Evolutionary conservation across 1,140 invertebrate species (phyloP), one percentile per base, ranked within the genome.

Genomic region (Diorhabda sublineata): DNA sequence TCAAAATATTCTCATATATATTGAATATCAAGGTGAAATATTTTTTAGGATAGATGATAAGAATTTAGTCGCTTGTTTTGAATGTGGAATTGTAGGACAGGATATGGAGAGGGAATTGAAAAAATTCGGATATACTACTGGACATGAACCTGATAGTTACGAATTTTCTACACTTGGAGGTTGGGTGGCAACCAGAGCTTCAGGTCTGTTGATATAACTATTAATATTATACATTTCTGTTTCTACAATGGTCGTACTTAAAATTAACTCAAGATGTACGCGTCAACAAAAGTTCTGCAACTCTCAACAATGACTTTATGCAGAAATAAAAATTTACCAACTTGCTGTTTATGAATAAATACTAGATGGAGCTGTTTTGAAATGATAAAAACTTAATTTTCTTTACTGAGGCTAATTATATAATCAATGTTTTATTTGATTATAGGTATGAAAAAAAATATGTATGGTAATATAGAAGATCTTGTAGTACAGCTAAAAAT

Each of bases 131-230:
- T 89, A 89, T 70, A 96, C 93, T 2, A 88, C 91, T 4, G 94
- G 94, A 0, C 97, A 99, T 82, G 97, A 99, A 81, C 97, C 98
- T 0, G 97, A 99, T 81, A 98, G 95, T 5, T 97, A 96, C 81
- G 97, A 99, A 83, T 99, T 99, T 81, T 95, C 92, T 8, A 98
- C 96, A 72, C 84, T 99, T 5, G 97, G 98, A 8, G 98, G 98
- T n/a, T 99, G 98, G 98, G 94, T 99, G 7, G 96, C 97, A 1
- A 99, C 98, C 0, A 83, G 97, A 74, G 97, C 98, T 0, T 98
- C 96, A 42, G 78, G 76, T 77, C 60, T 67, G 57, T 62, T 2
- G 4, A 9, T 58, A 2, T 58, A 26, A 26, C 1, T 26, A 26
- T 26, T 26, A 26, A 26, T 26, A 26, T 26, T 26, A 26, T 26